Base-by-base conservation (phyloP, 2,888 invertebrate genomes). In the Drosophila acutilabella region DNA sequence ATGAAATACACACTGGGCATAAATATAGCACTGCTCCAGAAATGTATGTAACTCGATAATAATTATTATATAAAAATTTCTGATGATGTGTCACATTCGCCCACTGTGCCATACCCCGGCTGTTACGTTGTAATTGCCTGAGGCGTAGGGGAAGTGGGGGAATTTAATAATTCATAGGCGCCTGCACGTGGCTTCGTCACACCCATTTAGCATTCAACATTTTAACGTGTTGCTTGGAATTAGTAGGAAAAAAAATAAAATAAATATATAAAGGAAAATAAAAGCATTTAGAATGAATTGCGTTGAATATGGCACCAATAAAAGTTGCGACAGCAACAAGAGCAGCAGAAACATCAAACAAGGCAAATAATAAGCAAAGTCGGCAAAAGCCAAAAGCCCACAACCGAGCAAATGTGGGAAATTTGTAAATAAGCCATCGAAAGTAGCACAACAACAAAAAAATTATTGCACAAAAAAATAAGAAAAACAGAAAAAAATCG, bases 111-210 rank as follows among this genome's bases (percentile, higher is more conserved):
- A 52, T 45, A 58, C 45, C 33, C 68, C 51, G 30, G 33, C 54
- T 20, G 50, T 65, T 58, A 70, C 57, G 45, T 58, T 54, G 11
- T n/a, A 44, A 44, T 18, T 53, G 53, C 10, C 44, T 13, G n/a
- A 44, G 62, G 30, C 30, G 4, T 8, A 52, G 40, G 57, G 30
- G 26, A 33, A 48, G 13, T 11, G 6, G 47, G 48, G 18, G 6
- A 33, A 30, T n/a, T 20, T 14, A 30, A 58, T 13, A 36, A 48
- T 48, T 59, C 38, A 61, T 54, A 50, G 80, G 57, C 67, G 62
- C 44, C 51, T 69, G 83, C 81, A 81, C 85, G 81, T 81, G 84
- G 84, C 81, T 50, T 54, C 62, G 69, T 73, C 81, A 77, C 81
- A 84, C 84, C 68, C 81, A 79, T 73, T 77, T 76, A 56, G 60